phyloP scores from a whole-genome alignment of 2,888 invertebrate species.

The Mythimna loreyi region DNA sequence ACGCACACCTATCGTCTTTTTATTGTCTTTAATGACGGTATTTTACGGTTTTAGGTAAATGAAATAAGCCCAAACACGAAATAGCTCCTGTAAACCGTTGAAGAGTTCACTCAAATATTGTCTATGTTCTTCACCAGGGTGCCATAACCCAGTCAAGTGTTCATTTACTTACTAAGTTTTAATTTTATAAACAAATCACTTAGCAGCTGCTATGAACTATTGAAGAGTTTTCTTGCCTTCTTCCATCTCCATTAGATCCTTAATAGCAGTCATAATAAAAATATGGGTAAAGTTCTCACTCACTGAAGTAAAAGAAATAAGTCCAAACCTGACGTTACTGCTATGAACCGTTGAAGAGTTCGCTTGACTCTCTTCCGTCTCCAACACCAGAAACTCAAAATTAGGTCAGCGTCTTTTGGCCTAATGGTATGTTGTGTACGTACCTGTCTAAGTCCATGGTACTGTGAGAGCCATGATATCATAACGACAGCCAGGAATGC shows the following conservation, averaged over 20 bases:
- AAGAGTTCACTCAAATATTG: too few relatives aligned
- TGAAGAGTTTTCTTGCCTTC: not conserved
- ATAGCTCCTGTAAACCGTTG: too few relatives aligned
- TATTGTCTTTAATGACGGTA: too few relatives aligned
- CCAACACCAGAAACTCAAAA: not conserved
- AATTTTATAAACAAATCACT: too few relatives aligned
- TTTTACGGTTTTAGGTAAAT: too few relatives aligned
- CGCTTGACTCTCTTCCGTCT: not conserved
- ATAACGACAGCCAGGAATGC: constrained; percentile 96
- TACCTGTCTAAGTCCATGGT: constrained; percentile 98
- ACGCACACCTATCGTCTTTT: too few relatives aligned
- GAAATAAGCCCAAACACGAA: too few relatives aligned
- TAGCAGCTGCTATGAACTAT: not conserved
- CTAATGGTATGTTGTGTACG: constrained; percentile 19
- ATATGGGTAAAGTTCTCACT: not conserved
- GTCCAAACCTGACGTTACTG: not conserved
- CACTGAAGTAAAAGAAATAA: not conserved
- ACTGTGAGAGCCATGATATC: constrained; percentile 98
- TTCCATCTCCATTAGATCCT: not conserved
- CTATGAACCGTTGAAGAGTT: not conserved
- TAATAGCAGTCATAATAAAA: not conserved
- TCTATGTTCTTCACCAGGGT: too few relatives aligned
- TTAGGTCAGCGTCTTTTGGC: not conserved
- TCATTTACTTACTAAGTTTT: too few relatives aligned
- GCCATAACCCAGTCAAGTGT: too few relatives aligned